These are phyloP conservation scores for Branchellion lobata DNA, from an alignment of 2,888 invertebrate genomes.

Conservation along the genomic window DNA sequence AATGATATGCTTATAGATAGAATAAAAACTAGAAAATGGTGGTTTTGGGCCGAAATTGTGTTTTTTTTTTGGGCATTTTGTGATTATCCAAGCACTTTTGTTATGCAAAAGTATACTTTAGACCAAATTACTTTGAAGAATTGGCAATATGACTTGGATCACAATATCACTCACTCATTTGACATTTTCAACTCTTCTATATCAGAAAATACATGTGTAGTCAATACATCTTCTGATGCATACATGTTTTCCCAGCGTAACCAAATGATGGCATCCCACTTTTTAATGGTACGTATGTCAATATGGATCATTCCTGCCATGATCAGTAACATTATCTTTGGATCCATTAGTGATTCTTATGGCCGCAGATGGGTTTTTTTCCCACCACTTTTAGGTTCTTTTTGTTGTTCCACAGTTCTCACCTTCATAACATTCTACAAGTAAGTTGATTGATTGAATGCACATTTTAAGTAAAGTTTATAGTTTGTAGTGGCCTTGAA, in stretches of 20 bases:
- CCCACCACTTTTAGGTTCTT: conserved; percentile 46
- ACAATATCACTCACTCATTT: conserved; percentile 39
- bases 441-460: not conserved
- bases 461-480: not conserved
- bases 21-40: not conserved
- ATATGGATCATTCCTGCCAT: conserved; percentile 46
- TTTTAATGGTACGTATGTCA: conserved; percentile 27
- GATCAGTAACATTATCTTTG: conserved; percentile 45
- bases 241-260: conserved; percentile 23
- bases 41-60: conserved; percentile 31
- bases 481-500: not conserved
- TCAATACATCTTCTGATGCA: conserved; percentile 5
- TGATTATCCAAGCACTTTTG: conserved; percentile 26
- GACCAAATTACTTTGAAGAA: conserved; percentile 28
- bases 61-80: conserved; percentile 35
- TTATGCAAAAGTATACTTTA: conserved; percentile 23
- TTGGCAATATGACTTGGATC: conserved; percentile 20
- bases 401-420: conserved; percentile 16
- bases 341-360: conserved; percentile 48
- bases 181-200: not conserved
- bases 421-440: conserved; percentile 35
- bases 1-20: not conserved
- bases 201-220: not conserved
- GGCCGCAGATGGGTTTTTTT: conserved; percentile 49
- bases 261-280: conserved; percentile 35